Evolutionary conservation across 2,888 invertebrate species (phyloP).

Genomic region (Platynereis dumerilii): DNA sequence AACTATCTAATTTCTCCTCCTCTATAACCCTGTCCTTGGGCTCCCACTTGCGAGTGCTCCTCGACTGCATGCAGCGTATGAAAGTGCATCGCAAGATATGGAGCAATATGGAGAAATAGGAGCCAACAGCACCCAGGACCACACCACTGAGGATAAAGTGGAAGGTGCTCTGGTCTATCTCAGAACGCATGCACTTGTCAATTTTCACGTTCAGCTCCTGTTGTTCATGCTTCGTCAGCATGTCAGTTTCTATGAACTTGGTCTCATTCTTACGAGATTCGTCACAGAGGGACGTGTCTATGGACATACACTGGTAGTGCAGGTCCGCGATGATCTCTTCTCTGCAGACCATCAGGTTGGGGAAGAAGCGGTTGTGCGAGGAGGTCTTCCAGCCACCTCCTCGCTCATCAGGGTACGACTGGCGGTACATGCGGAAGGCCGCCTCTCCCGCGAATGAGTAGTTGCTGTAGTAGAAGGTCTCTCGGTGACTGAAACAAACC

Average conservation of each 20-base stretch:
- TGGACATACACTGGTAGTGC: constrained; percentile 32
- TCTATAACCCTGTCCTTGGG: too few species aligned
- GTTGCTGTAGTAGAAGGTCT: constrained; percentile 41
- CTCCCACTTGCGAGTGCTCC: too few species aligned
- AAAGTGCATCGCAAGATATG: too few species aligned
- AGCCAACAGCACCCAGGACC: constrained; percentile 25
- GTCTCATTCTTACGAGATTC: too few species aligned
- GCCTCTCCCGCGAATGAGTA: constrained; percentile 40
- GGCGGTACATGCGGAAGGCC: constrained; percentile 39
- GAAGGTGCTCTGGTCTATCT: constrained; percentile 23
- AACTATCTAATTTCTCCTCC: too few species aligned
- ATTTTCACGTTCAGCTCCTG: constrained; percentile 19
- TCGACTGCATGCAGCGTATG: too few species aligned
- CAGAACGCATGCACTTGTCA: constrained; percentile 17
- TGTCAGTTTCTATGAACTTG: too few species aligned
- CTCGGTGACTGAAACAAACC: constrained; percentile 39
- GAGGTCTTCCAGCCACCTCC: too few species aligned
- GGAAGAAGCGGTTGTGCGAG: too few species aligned
- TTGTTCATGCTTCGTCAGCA: constrained; percentile 32
- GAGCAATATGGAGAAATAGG: constrained; percentile 28
- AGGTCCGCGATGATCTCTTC: too few species aligned
- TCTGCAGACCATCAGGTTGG: constrained; percentile 31
- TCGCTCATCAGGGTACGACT: constrained; percentile 31
- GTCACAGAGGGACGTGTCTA: constrained; percentile 38
- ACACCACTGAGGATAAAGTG: constrained; percentile 30